Evolutionary conservation across 2,888 invertebrate species (phyloP).

Genomic region (Lottia gigantea): DNA sequence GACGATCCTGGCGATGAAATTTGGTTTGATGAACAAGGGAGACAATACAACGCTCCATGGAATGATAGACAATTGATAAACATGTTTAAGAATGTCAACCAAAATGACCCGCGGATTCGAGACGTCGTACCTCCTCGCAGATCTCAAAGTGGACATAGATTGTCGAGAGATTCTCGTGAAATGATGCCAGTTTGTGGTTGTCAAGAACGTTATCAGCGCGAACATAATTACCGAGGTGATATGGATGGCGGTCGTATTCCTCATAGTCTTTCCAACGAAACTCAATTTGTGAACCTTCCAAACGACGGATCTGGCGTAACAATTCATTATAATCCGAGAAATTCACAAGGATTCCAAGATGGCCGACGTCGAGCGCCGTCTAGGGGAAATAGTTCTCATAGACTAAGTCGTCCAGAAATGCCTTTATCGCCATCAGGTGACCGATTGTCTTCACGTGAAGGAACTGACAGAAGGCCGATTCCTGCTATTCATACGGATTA

Average conservation of each 20-base stretch:
- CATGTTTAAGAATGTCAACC: background rate
- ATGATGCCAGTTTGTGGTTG: constrained; percentile 19
- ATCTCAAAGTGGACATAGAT: constrained; percentile 8
- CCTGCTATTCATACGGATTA: constrained; percentile 23
- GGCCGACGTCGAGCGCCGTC: constrained; percentile 17
- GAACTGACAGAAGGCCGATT: constrained; percentile 14
- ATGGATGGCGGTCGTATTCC: background rate
- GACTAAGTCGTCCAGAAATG: constrained; percentile 2
- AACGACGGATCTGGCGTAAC: constrained; percentile 21
- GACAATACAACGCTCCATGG: background rate
- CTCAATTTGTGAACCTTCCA: constrained; percentile 15
- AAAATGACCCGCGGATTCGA: background rate
- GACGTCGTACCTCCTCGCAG: background rate
- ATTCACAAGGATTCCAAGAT: constrained; percentile 12
- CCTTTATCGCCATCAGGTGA: constrained; percentile 6
- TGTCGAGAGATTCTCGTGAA: constrained; percentile 19
- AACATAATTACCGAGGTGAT: background rate
- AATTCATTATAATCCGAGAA: constrained; percentile 8
- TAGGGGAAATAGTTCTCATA: constrained; percentile 6
- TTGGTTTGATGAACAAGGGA: constrained; percentile 1
- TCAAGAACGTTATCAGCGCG: background rate
- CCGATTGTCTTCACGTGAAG: constrained; percentile 14
- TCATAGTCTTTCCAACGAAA: constrained; percentile 10
- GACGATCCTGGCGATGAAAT: constrained; percentile 15
- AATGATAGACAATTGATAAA: background rate